A percentile compares a stretch with the other conserved stretches of the same genome.
Conservation (phyloP, 1,140 invertebrate genomes). For the Rhagoletis pomonella region DNA sequence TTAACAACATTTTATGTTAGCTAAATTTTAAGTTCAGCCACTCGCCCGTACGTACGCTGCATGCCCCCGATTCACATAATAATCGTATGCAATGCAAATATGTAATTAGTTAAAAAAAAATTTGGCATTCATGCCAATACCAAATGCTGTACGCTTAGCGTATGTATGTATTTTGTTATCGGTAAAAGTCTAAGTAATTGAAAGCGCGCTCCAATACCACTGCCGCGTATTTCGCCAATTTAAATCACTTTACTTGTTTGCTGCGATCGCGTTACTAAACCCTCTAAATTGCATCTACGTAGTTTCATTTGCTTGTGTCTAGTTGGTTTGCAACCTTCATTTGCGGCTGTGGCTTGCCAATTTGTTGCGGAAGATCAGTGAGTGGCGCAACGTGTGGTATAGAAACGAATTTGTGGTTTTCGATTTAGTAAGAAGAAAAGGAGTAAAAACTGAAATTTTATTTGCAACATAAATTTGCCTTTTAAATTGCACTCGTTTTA, state of each 20-base stretch:
- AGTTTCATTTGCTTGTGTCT: neutral
- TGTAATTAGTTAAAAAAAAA: neutral
- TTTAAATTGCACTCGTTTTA: neutral
- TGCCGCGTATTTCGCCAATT: neutral
- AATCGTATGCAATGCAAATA: neutral
- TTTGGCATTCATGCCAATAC: neutral
- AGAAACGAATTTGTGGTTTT: slow-evolving; percentile 25
- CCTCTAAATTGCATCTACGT: neutral
- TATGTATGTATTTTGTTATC: neutral
- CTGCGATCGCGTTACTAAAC: slow-evolving; percentile 36
- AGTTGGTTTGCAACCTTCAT: slow-evolving; percentile 39
- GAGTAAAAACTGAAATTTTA: neutral
- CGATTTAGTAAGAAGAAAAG: neutral
- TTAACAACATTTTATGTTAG: neutral
- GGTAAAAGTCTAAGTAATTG: neutral
- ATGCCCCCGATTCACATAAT: neutral
- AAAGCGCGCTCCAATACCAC: slow-evolving; percentile 2
- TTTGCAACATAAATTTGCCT: neutral
- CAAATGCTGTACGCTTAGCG: neutral
- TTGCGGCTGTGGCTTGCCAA: slow-evolving; percentile 24
- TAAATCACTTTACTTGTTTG: neutral
- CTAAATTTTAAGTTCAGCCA: neutral
- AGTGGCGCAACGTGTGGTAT: neutral
- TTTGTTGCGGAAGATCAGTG: slow-evolving; percentile 51
- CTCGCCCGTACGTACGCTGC: neutral